These are phyloP conservation scores for Drosophila murphyi DNA, from an alignment of 1,140 invertebrate genomes.

Conservation along the genomic window DNA sequence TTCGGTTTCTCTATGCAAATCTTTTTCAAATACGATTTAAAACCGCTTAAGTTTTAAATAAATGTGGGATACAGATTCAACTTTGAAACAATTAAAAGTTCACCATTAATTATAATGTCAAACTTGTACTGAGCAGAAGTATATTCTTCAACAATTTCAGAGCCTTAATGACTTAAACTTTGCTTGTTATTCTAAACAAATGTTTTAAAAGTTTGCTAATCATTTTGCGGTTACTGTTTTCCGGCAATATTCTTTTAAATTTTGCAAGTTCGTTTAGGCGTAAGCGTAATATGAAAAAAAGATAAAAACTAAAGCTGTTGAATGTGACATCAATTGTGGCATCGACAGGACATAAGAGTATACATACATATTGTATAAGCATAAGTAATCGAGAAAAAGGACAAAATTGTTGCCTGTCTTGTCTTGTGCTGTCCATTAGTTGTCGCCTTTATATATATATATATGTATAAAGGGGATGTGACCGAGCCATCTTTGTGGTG, in stretches of 20 bases:
- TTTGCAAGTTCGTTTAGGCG: not conserved
- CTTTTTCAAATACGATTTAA: no score
- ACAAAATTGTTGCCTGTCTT: slow-evolving; percentile 12
- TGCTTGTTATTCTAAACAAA: not conserved
- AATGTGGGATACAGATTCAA: no score
- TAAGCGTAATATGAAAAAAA: slow-evolving; percentile 17
- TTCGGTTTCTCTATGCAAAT: no score
- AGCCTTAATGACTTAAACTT: not conserved
- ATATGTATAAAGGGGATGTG: slow-evolving; percentile 33
- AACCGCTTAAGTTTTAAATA: no score
- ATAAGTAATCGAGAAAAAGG: not conserved
- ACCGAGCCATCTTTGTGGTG: not conserved
- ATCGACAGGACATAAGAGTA: no score
- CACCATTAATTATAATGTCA: no score
- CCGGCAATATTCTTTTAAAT: not conserved
- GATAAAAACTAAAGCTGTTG: not conserved
- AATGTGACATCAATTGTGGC: not conserved
- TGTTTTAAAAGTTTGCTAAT: slow-evolving; percentile 1
- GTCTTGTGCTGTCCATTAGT: slow-evolving; percentile 20
- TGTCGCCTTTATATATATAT: slow-evolving; percentile 12
- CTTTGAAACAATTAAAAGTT: no score
- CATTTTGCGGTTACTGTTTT: slow-evolving; percentile 2
- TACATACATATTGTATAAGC: no score
- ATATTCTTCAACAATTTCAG: not conserved
- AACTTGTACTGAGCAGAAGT: no score